Base-by-base conservation (phyloP, 1,140 invertebrate species). In the Tetragonula clypearis region DNA sequence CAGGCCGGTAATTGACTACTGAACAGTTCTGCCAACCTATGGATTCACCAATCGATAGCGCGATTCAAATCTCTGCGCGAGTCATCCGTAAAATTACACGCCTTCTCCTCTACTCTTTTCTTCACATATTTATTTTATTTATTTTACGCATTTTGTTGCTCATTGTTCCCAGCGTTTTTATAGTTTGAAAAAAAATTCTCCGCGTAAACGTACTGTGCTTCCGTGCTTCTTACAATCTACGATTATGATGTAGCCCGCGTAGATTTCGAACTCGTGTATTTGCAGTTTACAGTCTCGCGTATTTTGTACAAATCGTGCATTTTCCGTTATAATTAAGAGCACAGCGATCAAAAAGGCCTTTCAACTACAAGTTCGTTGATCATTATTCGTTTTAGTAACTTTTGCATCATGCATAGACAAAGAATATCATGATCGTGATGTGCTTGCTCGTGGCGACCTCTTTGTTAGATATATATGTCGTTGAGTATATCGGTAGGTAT, bases 1-100 rank as follows among this genome's bases (percentile, higher is more conserved):
- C 78, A 35, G 58, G 53, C 58, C 26, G 58, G 81, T 83, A 77
- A 86, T 85, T 85, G 85, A 79, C 85, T 78, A 55, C 58, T 75
- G 19, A 53, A 5, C 85, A 86, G 55, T 72, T 19, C 17, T 73
- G n/a, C 85, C 85, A 86, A 86, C 75, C 17, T 19, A 14, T 55
- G 8, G n/a, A n/a, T 53, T 19, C 19, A 8, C 19, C 49, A 21
- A 58, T 41, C 58, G 65, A 77, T 6, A 78, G 21, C n/a, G n/a
- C n/a, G n/a, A 62, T 74, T 71, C 19, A 73, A 41, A 66, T 66
- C 15, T 49, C 23, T 56, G 30, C 15, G 58, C 9, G 9, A 19
- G 6, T 9, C 41, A 14, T 80, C 41, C 58, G 49, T n/a, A 14
- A 62, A 72, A 60, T 41, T 62, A 12, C 23, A 35, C 65, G 30